Conservation (phyloP, 2,113 vertebrate genomes). For the Nematolebias whitei region DNA sequence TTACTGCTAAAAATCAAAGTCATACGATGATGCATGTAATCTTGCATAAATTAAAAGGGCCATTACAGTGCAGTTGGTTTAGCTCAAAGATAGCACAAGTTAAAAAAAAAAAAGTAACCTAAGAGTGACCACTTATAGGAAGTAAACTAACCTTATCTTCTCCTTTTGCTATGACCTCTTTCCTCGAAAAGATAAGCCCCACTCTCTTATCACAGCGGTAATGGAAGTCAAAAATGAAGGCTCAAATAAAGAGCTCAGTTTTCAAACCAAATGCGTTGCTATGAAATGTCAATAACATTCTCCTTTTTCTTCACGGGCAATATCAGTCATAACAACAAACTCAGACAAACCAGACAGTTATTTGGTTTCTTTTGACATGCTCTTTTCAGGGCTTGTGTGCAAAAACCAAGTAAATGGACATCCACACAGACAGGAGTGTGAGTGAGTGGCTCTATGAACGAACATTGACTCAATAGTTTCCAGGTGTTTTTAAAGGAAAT, state of each 20-base stretch:
- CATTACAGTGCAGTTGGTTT: conserved; percentile 33
- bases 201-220: conserved; percentile 6
- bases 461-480: conserved; percentile 56
- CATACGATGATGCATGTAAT: conserved; percentile 24
- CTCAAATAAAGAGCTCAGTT: conserved; percentile 44
- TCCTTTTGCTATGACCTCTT: conserved; percentile 11
- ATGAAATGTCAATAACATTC: conserved; percentile 30
- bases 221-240: conserved; percentile 20
- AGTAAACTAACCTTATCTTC: background rate
- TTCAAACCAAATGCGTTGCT: conserved; percentile 25
- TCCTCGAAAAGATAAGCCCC: conserved; percentile 13
- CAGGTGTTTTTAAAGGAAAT: conserved; percentile 40
- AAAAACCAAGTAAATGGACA: conserved; percentile 22
- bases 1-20: conserved; percentile 33
- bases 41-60: conserved; percentile 26
- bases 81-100: conserved; percentile 24
- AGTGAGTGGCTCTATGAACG: conserved; percentile 1
- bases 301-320: conserved; percentile 23
- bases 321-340: conserved; percentile 17
- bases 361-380: conserved; percentile 14
- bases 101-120: conserved; percentile 17
- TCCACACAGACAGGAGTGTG: conserved; percentile 8
- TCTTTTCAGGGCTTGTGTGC: conserved; percentile 16
- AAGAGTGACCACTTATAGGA: conserved; percentile 8
- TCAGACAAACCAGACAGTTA: conserved; percentile 23